Evolutionary conservation across 1,140 invertebrate genomes (phyloP).

Genomic region (Lethrus apterus): DNA sequence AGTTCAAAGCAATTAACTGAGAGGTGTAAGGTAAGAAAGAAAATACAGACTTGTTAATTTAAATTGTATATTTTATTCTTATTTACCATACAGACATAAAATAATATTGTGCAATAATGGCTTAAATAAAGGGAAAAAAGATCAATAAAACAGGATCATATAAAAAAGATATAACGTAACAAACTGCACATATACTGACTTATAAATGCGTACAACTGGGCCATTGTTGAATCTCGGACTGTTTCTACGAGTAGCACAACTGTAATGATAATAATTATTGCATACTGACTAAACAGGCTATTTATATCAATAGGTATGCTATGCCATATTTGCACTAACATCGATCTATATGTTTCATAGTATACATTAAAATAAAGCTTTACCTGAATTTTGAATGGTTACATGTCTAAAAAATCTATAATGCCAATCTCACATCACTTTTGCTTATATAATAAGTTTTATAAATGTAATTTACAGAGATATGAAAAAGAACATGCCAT

Average conservation of each 20-base stretch:
- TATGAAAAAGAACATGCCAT: constrained; percentile 42
- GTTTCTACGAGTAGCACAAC: constrained; percentile 39
- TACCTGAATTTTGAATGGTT: constrained; percentile 36
- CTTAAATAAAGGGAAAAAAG: constrained; percentile 17
- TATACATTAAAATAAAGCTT: constrained; percentile 42
- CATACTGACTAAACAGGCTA: constrained; percentile 39
- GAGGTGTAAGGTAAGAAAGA: not conserved
- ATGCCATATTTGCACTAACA: constrained; percentile 41
- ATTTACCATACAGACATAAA: constrained; percentile 40
- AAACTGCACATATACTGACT: constrained; percentile 33
- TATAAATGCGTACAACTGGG: constrained; percentile 28
- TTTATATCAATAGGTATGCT: constrained; percentile 35
- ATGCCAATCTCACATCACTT: constrained; percentile 36
- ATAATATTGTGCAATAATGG: constrained; percentile 36
- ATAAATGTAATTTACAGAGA: constrained; percentile 37
- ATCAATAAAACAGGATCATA: constrained; percentile 4
- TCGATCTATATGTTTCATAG: constrained; percentile 37
- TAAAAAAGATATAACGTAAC: constrained; percentile 23
- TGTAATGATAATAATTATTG: constrained; percentile 36
- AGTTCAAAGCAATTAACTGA: too few relatives aligned
- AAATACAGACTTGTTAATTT: constrained; percentile 16
- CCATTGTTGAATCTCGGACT: constrained; percentile 32
- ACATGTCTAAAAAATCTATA: constrained; percentile 29
- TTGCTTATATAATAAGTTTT: constrained; percentile 32
- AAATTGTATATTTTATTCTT: constrained; percentile 34